phyloP scores from a whole-genome alignment of 2,888 invertebrate genomes.

The Sylvicola fuscatus region DNA sequence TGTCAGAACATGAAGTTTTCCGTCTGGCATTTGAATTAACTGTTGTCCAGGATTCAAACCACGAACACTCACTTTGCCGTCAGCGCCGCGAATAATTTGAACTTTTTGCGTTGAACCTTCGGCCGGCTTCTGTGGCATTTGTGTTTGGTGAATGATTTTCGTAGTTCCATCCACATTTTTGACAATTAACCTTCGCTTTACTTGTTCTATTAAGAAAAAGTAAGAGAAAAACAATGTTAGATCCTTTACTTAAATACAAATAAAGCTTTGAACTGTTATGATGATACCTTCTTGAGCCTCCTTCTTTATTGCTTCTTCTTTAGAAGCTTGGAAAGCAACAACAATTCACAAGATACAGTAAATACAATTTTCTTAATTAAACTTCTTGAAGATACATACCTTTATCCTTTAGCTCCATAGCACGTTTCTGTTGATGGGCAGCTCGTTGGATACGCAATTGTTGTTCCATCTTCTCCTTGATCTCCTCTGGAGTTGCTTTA shows the following conservation, averaged over 20 bases:
- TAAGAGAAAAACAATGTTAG: background rate
- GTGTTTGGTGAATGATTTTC: constrained; percentile 41
- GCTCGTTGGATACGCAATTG: constrained; percentile 73
- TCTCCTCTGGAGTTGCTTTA: constrained; percentile 47
- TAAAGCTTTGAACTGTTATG: background rate
- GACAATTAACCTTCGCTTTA: constrained; percentile 21
- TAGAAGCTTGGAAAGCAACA: no score
- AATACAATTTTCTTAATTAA: no score
- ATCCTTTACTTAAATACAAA: background rate
- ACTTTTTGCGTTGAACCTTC: constrained; percentile 46
- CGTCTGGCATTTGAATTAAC: constrained; percentile 81
- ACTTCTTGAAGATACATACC: constrained; percentile 4
- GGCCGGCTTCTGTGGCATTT: constrained; percentile 42
- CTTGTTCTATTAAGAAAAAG: constrained; percentile 3
- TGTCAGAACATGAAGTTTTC: constrained; percentile 62
- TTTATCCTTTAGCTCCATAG: constrained; percentile 28
- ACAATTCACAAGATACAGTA: no score
- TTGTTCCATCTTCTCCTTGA: constrained; percentile 81
- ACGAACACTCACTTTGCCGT: constrained; percentile 79
- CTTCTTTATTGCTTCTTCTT: no score
- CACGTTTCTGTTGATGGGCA: constrained; percentile 74
- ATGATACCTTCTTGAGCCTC: no score
- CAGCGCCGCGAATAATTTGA: constrained; percentile 75
- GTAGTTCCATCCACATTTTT: constrained; percentile 37
- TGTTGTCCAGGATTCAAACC: constrained; percentile 86